Percentiles rank a stretch among this genome's conserved stretches.
phyloP scores from a whole-genome alignment of 2,797 vertebrate genomes.

The Chaunax sp. region DNA sequence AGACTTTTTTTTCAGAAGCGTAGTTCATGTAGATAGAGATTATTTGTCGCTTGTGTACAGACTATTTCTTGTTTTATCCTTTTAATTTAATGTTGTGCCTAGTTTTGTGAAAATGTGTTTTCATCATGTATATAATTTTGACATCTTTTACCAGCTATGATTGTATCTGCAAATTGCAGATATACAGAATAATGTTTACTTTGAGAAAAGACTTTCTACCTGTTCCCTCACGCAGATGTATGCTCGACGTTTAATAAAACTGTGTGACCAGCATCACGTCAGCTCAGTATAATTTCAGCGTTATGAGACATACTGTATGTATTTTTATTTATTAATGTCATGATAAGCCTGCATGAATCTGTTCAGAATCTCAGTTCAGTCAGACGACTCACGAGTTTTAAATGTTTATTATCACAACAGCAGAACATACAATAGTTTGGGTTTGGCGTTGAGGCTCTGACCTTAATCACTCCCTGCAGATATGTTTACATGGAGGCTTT shows the following conservation, averaged over 20 bases:
- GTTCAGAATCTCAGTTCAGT: slow-evolving; percentile 58
- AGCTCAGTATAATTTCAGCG: slow-evolving; percentile 64
- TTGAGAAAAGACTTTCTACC: slow-evolving; percentile 35
- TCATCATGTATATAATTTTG: slow-evolving; percentile 76
- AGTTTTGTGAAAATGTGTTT: slow-evolving; percentile 52
- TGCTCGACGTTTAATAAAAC: slow-evolving; percentile 63
- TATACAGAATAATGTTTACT: slow-evolving; percentile 65
- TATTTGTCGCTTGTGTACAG: slow-evolving; percentile 72
- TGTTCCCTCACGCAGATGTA: slow-evolving; percentile 28
- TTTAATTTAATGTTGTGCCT: slow-evolving; percentile 77
- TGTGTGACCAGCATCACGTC: slow-evolving; percentile 60
- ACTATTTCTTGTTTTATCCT: slow-evolving; percentile 49
- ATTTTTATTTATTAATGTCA: slow-evolving; percentile 91
- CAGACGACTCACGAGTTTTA: too few relatives aligned
- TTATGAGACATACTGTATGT: slow-evolving; percentile 57
- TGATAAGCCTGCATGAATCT: slow-evolving; percentile 87
- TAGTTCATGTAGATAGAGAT: slow-evolving; percentile 75
- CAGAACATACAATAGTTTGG: too few relatives aligned
- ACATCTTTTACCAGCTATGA: slow-evolving; percentile 73
- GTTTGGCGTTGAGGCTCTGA: too few relatives aligned
- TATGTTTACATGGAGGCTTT: too few relatives aligned
- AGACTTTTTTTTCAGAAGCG: slow-evolving; percentile 26
- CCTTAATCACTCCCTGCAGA: too few relatives aligned
- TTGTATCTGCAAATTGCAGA: slow-evolving; percentile 85
- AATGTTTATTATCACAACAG: too few relatives aligned